phyloP scores from a whole-genome alignment of 1,140 invertebrate genomes.

The Drosophila tsacasi region DNA sequence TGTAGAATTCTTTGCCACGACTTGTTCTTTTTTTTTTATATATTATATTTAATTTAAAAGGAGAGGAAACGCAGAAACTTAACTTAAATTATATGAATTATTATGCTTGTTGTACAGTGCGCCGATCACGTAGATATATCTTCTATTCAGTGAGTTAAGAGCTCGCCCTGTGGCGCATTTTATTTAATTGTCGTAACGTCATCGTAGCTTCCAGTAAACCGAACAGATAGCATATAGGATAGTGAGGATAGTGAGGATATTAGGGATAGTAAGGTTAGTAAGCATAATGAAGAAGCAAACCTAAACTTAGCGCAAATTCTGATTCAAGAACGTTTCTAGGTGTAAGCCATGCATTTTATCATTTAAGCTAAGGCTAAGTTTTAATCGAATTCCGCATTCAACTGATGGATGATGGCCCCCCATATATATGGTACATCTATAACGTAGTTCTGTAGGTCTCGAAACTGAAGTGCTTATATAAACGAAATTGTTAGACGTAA shows the following conservation, averaged over 20 bases:
- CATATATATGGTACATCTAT: slow-evolving; percentile 3
- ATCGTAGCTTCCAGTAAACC: slow-evolving; percentile 72
- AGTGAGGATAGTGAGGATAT: too few species aligned
- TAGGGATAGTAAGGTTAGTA: too few species aligned
- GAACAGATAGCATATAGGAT: slow-evolving; percentile 4
- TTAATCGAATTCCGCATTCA: slow-evolving; percentile 20
- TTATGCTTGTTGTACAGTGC: slow-evolving; percentile 75
- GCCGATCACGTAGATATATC: slow-evolving; percentile 49
- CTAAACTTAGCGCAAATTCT: slow-evolving; percentile 78
- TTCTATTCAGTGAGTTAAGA: slow-evolving; percentile 20
- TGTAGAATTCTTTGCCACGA: slow-evolving; percentile 10
- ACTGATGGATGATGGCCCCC: too few species aligned
- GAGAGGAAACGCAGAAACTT: slow-evolving; percentile 2
- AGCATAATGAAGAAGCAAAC: slow-evolving; percentile 6
- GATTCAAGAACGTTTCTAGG: slow-evolving; percentile 47
- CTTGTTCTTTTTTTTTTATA: slow-evolving; percentile 39
- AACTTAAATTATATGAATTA: slow-evolving; percentile 62
- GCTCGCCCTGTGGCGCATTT: slow-evolving; percentile 44
- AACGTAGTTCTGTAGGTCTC: slow-evolving; percentile 47
- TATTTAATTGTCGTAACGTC: slow-evolving; percentile 53
- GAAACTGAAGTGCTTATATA: slow-evolving; percentile 81
- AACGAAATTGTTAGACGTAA: slow-evolving; percentile 69
- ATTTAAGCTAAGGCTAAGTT: slow-evolving; percentile 28
- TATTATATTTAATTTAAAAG: slow-evolving; percentile 6
- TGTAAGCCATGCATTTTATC: slow-evolving; percentile 44